Evolutionary conservation across 2,797 vertebrate genomes (phyloP).

Genomic region (Dendrocincla fuliginosa): DNA sequence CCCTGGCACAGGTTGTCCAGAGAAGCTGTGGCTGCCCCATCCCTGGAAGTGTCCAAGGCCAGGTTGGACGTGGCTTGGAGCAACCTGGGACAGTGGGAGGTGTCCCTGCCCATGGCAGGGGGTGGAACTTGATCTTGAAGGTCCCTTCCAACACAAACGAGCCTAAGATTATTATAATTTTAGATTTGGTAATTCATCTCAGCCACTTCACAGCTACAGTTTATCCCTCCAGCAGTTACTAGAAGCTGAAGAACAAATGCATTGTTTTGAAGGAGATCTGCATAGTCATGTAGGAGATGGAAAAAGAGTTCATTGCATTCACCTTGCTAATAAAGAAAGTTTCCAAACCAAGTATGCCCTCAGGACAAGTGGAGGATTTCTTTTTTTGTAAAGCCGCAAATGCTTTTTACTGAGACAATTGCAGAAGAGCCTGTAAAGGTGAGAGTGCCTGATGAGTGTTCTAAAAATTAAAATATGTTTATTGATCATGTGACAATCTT

Average conservation of each 20-base stretch:
- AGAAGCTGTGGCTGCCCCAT: background rate
- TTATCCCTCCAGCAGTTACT: background rate
- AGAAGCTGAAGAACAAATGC: background rate
- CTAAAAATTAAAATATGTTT: background rate
- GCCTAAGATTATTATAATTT: background rate
- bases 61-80: background rate
- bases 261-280: background rate
- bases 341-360: background rate
- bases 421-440: background rate
- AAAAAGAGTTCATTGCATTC: background rate
- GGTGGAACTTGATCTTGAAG: background rate
- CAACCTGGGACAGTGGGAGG: background rate
- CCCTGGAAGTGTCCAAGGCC: background rate
- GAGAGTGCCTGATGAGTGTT: background rate
- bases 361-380: background rate
- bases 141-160: background rate
- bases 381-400: background rate
- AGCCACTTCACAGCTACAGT: background rate
- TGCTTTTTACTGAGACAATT: background rate
- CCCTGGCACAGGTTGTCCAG: background rate
- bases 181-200: background rate
- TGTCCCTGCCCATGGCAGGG: background rate
- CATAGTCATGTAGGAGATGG: background rate
- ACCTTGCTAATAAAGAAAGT: background rate
- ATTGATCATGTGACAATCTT: background rate